Evolutionary conservation across 2,113 vertebrate species (phyloP).

Genomic region (Odontesthes bonariensis): DNA sequence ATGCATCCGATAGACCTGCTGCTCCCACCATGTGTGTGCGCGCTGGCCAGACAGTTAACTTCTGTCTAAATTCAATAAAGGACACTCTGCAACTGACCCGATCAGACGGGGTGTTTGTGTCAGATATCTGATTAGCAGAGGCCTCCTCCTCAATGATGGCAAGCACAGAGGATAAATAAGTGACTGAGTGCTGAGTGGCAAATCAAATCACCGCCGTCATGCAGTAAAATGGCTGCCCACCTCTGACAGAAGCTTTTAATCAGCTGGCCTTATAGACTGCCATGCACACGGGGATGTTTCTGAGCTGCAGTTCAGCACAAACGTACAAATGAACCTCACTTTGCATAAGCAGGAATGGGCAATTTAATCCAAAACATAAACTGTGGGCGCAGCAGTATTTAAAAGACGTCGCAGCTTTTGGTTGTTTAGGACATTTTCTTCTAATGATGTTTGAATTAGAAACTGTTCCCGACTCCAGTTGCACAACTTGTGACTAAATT

Average conservation of each 20-base stretch:
- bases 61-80: constrained; percentile 60
- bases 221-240: constrained; percentile 44
- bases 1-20: constrained; percentile 47
- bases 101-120: constrained; percentile 28
- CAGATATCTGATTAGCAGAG: constrained; percentile 67
- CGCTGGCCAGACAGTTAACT: constrained; percentile 23
- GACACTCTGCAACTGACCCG: constrained; percentile 42
- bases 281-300: constrained; percentile 1
- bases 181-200: constrained; percentile 48
- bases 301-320: background rate
- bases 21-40: background rate
- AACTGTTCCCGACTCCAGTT: constrained; percentile 16
- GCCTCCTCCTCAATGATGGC: constrained; percentile 69
- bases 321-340: background rate
- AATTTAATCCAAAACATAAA: background rate
- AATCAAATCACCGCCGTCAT: constrained; percentile 67
- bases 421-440: background rate
- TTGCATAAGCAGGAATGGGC: background rate
- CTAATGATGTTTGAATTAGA: constrained; percentile 39
- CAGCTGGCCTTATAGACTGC: constrained; percentile 31
- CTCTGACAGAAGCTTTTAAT: constrained; percentile 62
- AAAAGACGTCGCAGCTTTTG: too few species aligned
- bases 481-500: constrained; percentile 7
- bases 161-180: constrained; percentile 63
- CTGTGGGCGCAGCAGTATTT: constrained; percentile 3